phyloP scores from a whole-genome alignment of 2,113 vertebrate genomes.

The Sebastes fasciatus region DNA sequence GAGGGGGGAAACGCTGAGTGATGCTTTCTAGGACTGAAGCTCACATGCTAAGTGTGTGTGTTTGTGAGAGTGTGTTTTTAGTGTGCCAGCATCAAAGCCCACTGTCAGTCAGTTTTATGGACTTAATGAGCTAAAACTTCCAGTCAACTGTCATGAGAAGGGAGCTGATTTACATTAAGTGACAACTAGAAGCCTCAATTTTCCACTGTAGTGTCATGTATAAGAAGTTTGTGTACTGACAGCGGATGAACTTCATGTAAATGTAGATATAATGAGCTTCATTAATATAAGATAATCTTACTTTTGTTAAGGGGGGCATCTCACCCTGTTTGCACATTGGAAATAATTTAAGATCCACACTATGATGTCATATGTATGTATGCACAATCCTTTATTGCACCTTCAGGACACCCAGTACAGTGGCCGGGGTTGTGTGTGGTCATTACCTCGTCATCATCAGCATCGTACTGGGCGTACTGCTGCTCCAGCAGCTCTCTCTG shows the following conservation, averaged over 20 bases:
- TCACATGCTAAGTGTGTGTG: slow-evolving; percentile 35
- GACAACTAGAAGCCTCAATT: slow-evolving; percentile 44
- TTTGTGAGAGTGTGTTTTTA: slow-evolving; percentile 9
- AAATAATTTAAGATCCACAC: neutral
- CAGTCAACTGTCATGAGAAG: slow-evolving; percentile 29
- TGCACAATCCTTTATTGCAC: neutral
- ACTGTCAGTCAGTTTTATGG: slow-evolving; percentile 64
- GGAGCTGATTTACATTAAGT: slow-evolving; percentile 45
- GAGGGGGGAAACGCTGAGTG: slow-evolving; percentile 58
- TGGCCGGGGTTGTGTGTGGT: neutral
- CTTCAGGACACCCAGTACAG: neutral
- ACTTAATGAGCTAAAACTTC: slow-evolving; percentile 55
- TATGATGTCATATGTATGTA: neutral
- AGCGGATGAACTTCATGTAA: slow-evolving; percentile 21
- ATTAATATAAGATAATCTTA: neutral
- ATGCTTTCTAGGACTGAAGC: slow-evolving; percentile 58
- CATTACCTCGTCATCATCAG: slow-evolving; percentile 96
- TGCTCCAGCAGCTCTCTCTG: slow-evolving; percentile 97
- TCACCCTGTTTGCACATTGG: neutral
- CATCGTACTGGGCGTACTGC: slow-evolving; percentile 96
- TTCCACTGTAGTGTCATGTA: slow-evolving; percentile 9
- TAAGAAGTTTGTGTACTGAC: slow-evolving; percentile 12
- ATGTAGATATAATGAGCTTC: slow-evolving; percentile 28
- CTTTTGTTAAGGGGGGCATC: neutral
- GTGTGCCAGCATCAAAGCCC: slow-evolving; percentile 43